These are phyloP conservation scores for Panagrolaimus sp. DNA, from an alignment of 1,140 invertebrate genomes.

Conservation along the genomic window DNA sequence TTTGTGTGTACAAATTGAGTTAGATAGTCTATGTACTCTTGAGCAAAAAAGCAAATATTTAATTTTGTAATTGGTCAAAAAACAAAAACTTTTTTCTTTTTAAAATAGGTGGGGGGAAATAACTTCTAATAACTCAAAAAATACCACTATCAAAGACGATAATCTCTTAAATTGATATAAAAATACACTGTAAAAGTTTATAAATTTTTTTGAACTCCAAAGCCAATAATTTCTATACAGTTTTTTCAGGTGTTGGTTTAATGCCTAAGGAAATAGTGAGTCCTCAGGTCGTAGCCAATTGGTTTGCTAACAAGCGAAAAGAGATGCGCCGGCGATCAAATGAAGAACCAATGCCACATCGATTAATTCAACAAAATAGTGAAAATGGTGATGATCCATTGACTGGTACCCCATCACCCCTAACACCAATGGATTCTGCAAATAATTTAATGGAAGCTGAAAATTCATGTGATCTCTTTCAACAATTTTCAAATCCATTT, in stretches of 20 bases:
- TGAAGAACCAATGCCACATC: constrained; percentile 18
- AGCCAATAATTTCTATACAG: background rate
- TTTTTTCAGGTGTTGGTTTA: constrained; percentile 41
- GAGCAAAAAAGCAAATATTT: background rate
- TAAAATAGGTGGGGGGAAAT: too few relatives aligned
- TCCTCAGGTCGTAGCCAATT: constrained; percentile 55
- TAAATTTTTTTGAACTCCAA: too few relatives aligned
- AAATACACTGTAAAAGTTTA: too few relatives aligned
- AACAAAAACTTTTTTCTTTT: too few relatives aligned
- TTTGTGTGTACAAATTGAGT: too few relatives aligned
- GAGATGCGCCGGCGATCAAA: constrained; percentile 45
- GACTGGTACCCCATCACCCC: background rate
- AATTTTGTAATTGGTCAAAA: constrained; percentile 1
- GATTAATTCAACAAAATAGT: background rate
- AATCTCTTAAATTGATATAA: too few relatives aligned
- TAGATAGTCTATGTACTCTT: too few relatives aligned
- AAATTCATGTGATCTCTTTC: too few relatives aligned
- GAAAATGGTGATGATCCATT: background rate
- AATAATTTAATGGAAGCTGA: background rate
- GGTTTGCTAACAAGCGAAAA: constrained; percentile 58
- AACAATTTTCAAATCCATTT: too few relatives aligned
- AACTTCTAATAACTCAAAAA: too few relatives aligned
- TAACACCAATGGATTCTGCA: background rate
- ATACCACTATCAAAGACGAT: too few relatives aligned
- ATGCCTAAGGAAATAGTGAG: constrained; percentile 58